Evolutionary conservation across 2,797 vertebrate species (phyloP), one percentile per base, ranked within the genome.

Genomic region (Microcaecilia unicolor): DNA sequence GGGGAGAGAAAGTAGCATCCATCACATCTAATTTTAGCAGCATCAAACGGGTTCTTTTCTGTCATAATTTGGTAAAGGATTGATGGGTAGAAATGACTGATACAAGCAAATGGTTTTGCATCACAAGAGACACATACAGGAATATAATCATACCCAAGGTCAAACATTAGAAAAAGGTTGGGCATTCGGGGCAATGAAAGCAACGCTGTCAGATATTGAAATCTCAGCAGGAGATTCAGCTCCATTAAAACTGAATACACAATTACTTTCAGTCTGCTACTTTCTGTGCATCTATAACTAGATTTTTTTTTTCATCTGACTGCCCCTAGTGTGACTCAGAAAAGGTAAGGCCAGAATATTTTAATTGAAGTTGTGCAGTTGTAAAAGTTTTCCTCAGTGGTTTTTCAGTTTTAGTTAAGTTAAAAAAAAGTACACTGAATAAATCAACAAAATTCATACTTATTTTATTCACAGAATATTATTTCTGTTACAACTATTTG

Each of bases 221-320:
- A 76, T 78, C 80, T 78, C 76, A 75, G 68, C 68, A 72, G 78
- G 75, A 73, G 74, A 65, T 48, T 63, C 61, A 45, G 61, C 64
- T 80, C 70, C 58, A 76, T 78, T 80, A 76, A 74, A 78, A 74
- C 61, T 59, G 67, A 72, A 80, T 62, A 70, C 65, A 71, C 62
- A 79, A 74, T 79, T 66, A 72, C 61, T 64, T 70, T 57, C 68
- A 47, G 63, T 48, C 53, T 43, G 57, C 37, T 62, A 54, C 57
- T 58, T 56, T 51, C 38, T 49, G 42, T 62, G 55, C 61, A 66
- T 64, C 58, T 51, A 51, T 64, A 64, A 60, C 58, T 60, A 62
- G 65, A 24, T 23, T 55, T 61, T 23, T 55, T 61, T 44, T 58
- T 51, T 58, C 63, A 15, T 61, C 49, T 44, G 39, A 22, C 26